These are phyloP conservation scores for Gadopsis marmoratus DNA, from an alignment of 2,797 vertebrate species.

Conservation along the genomic window DNA sequence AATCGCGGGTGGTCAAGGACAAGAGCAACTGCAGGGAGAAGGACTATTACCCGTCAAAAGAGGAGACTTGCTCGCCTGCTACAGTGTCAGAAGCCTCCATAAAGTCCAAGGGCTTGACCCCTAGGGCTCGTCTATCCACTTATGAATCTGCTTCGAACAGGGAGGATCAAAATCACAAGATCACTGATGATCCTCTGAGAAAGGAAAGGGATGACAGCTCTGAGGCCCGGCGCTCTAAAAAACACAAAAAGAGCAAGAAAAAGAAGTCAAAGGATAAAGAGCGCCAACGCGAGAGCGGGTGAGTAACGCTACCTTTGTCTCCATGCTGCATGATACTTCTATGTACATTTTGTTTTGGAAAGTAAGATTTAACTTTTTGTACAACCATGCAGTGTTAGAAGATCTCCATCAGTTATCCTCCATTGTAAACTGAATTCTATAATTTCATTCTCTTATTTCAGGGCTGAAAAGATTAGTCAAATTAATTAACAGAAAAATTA, in stretches of 20 bases:
- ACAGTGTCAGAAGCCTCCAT: constrained; percentile 35
- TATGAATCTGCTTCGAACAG: constrained; percentile 25
- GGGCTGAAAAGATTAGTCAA: neutral
- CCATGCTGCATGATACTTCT: neutral
- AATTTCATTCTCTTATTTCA: neutral
- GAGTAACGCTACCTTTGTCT: constrained; percentile 13
- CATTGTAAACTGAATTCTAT: neutral
- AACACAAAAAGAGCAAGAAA: constrained; percentile 94
- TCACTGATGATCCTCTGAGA: constrained; percentile 39
- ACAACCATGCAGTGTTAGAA: neutral
- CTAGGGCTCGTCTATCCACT: constrained; percentile 12
- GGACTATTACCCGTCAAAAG: constrained; percentile 68
- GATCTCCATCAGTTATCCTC: neutral
- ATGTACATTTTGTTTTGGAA: neutral
- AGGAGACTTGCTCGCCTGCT: constrained; percentile 47
- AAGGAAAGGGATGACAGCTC: constrained; percentile 65
- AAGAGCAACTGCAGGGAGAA: constrained; percentile 52
- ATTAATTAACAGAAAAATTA: neutral
- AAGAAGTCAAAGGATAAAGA: constrained; percentile 93
- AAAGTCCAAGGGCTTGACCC: constrained; percentile 56
- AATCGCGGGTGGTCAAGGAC: constrained; percentile 56
- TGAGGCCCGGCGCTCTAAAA: constrained; percentile 83
- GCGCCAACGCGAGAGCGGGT: constrained; percentile 81
- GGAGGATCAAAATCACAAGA: constrained; percentile 73
- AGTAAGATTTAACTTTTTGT: neutral